A percentile compares a stretch with the other conserved stretches of the same genome.
Evolutionary conservation across 2,888 invertebrate species (phyloP).

Genomic region (Drosophila merina): DNA sequence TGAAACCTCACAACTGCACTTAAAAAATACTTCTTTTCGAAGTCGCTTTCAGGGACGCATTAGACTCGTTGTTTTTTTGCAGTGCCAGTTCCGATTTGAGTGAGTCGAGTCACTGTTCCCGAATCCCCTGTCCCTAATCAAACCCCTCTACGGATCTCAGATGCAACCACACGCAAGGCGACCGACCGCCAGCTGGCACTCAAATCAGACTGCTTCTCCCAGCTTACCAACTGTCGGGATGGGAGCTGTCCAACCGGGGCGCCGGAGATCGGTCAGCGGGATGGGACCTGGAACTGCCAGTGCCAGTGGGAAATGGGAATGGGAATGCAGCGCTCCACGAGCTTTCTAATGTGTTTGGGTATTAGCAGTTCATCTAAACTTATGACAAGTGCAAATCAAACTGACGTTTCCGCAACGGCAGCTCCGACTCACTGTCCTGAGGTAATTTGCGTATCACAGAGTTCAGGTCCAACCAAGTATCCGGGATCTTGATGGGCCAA

Average conservation of each 20-base stretch:
- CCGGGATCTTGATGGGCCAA: constrained; percentile 34
- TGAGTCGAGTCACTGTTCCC: background rate
- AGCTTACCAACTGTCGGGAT: constrained; percentile 16
- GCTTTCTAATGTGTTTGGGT: constrained; percentile 78
- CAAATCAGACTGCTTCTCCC: constrained; percentile 32
- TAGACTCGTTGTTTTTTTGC: background rate
- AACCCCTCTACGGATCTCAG: constrained; percentile 15
- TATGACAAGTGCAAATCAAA: constrained; percentile 80
- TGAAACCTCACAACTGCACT: constrained; percentile 2
- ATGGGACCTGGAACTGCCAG: background rate
- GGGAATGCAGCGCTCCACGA: constrained; percentile 35
- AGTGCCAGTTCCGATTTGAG: background rate
- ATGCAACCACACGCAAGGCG: constrained; percentile 47
- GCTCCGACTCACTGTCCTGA: constrained; percentile 18
- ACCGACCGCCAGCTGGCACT: constrained; percentile 33
- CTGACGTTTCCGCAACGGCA: constrained; percentile 78
- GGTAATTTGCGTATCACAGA: constrained; percentile 43
- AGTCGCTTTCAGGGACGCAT: background rate
- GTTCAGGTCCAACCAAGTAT: constrained; percentile 8
- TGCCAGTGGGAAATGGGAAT: background rate
- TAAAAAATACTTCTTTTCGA: background rate
- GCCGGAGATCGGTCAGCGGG: constrained; percentile 25
- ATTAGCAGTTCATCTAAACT: constrained; percentile 80
- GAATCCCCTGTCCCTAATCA: background rate
- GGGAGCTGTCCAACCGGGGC: constrained; percentile 42